Conservation (phyloP, 2,113 vertebrate genomes). For the Coryphaenoides rupestris region DNA sequence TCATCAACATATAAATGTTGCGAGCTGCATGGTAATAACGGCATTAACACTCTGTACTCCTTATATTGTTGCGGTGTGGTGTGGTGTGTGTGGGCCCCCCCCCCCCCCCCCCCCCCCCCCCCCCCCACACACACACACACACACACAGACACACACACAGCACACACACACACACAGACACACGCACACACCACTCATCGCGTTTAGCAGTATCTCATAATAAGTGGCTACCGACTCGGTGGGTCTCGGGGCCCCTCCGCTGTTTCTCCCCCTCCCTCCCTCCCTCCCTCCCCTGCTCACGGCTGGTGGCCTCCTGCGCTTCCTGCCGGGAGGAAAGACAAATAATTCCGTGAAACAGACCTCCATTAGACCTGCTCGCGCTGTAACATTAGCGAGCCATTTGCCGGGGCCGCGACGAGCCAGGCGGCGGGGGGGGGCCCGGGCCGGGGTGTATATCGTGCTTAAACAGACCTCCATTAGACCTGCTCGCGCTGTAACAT, state of each 20-base stretch:
- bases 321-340: conserved; percentile 54
- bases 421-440: too few species aligned
- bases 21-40: conserved; percentile 10
- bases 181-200: too few species aligned
- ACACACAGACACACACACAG: too few species aligned
- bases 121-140: too few species aligned
- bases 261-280: conserved; percentile 1
- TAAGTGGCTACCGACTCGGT: conserved; percentile 27
- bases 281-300: conserved; percentile 33
- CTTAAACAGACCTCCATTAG: conserved; percentile 96
- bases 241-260: conserved; percentile 19
- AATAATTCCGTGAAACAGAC: conserved; percentile 87
- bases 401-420: too few species aligned
- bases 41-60: conserved; percentile 10
- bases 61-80: too few species aligned
- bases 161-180: too few species aligned
- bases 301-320: conserved; percentile 41
- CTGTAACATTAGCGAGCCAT: conserved; percentile 99
- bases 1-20: conserved; percentile 3
- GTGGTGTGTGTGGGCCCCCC: too few species aligned
- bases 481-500: conserved; percentile 96
- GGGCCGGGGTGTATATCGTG: too few species aligned
- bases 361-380: conserved; percentile 97
- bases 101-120: too few species aligned
- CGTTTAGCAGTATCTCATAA: too few species aligned